phyloP scores from a whole-genome alignment of 2,888 invertebrate genomes.

The Margaritifera margaritifera region DNA sequence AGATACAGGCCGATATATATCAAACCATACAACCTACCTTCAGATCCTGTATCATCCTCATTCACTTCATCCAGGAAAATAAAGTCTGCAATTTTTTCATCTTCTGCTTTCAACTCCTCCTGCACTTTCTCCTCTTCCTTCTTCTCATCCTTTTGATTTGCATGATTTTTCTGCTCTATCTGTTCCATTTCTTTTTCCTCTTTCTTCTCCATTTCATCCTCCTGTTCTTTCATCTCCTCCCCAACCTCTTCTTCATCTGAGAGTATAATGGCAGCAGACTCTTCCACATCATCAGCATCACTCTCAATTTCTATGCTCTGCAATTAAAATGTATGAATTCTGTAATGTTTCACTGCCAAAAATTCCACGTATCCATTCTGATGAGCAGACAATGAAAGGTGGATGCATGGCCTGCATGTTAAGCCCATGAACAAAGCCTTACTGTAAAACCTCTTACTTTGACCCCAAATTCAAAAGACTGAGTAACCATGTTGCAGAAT shows the following conservation, averaged over 20 bases:
- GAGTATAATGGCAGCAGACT: constrained; percentile 8
- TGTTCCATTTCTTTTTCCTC: constrained; percentile 3
- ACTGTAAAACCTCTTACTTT: no score
- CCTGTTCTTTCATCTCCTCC: not conserved
- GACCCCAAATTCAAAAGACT: no score
- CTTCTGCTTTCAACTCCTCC: constrained; percentile 3
- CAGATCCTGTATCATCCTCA: not conserved
- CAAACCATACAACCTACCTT: not conserved
- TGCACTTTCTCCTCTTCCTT: constrained; percentile 1
- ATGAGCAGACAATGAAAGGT: no score
- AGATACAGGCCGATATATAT: no score
- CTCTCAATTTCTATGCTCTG: constrained; percentile 6
- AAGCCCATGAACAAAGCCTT: no score
- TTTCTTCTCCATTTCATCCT: not conserved
- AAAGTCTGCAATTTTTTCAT: constrained; percentile 8
- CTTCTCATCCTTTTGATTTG: not conserved
- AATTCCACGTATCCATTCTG: no score
- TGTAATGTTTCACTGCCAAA: no score
- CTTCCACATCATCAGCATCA: constrained; percentile 42
- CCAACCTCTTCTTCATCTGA: constrained; percentile 13
- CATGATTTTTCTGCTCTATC: not conserved
- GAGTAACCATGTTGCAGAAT: no score
- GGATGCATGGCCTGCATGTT: no score
- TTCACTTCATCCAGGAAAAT: constrained; percentile 5
- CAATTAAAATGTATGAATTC: no score